Base-by-base conservation (phyloP, 2,888 invertebrate genomes). In the Ichneumoninae sp. region DNA sequence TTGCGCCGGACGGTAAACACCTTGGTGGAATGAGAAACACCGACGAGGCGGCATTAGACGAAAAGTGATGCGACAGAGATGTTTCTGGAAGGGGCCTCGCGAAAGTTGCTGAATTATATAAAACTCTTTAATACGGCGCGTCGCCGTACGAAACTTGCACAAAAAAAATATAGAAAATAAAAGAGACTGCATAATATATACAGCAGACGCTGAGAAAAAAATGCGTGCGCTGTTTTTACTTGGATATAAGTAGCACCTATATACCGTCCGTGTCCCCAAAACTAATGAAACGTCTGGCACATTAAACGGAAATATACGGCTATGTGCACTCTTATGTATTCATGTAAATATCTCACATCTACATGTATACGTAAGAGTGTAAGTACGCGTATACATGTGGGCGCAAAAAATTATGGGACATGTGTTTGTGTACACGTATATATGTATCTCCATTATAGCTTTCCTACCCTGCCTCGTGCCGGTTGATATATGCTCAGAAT, bases 401-500 rank as follows among this genome's bases (percentile, higher is more conserved):
- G 13, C 44, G 16, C 3, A 16, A 47, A 60, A 69, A 82, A 82
- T 74, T 74, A 68, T 74, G 77, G 50, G 19, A 74, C 26, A 62
- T 62, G 16, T 82, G 77, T 77, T 16, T 65, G 19, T 54, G 13
- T 22, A 66, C 54, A 47, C n/a, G 57, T 77, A 54, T 30, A 40
- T 50, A 68, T 71, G 52, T 79, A 71, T 80, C 44, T 54, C 75
- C 60, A 71, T 80, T 83, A 68, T 60, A 66, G 50, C 52, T 79
- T 33, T 44, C 52, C 62, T 57, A 44, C 70, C 19, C 47, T 40
- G 22, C 54, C 72, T 44, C 60, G 71, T 40, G 44, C 69, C 52
- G 65, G 74, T 72, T 74, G 69, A 83, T 83, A 81, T 81, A 79
- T 75, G 71, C 65, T 30, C 65, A 79, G 76, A 84, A 86, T 86